Conservation (phyloP, 2,797 vertebrate genomes). For the Etheostoma perlongum region DNA sequence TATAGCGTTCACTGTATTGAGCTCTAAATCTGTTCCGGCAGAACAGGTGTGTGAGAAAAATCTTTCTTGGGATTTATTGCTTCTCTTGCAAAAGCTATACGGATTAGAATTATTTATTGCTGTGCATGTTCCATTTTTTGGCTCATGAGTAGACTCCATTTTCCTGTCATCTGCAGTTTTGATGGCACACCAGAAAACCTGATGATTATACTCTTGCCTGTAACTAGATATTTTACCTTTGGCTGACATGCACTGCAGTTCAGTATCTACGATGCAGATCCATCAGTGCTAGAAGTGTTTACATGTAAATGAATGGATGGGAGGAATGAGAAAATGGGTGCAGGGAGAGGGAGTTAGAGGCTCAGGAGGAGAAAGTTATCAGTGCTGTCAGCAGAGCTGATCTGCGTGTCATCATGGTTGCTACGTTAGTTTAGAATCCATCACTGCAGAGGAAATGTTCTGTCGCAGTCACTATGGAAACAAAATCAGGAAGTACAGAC, state of each 20-base stretch:
- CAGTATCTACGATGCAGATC: slow-evolving; percentile 45
- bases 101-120: slow-evolving; percentile 75
- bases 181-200: slow-evolving; percentile 59
- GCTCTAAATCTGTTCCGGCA: slow-evolving; percentile 61
- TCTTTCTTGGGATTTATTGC: slow-evolving; percentile 65
- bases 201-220: slow-evolving; percentile 56
- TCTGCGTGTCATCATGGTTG: slow-evolving; percentile 76
- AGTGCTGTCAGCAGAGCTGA: slow-evolving; percentile 76
- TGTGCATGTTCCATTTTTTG: slow-evolving; percentile 63
- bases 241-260: slow-evolving; percentile 44
- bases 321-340: slow-evolving; percentile 45
- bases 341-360: slow-evolving; percentile 33
- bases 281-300: slow-evolving; percentile 59
- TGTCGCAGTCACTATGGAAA: slow-evolving; percentile 83
- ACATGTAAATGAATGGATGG: slow-evolving; percentile 60
- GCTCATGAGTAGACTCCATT: slow-evolving; percentile 65
- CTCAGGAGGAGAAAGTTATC: slow-evolving; percentile 71
- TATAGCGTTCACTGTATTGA: slow-evolving; percentile 37
- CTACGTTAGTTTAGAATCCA: slow-evolving; percentile 78
- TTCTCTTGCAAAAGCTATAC: slow-evolving; percentile 59
- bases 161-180: slow-evolving; percentile 69
- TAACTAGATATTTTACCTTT: slow-evolving; percentile 62
- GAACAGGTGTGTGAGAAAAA: slow-evolving; percentile 62
- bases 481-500: slow-evolving; percentile 80
- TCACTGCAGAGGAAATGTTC: slow-evolving; percentile 77